Evolutionary conservation across 37 sponge, comb jelly and placozoan species (phyloP).

Genomic region (Cliona cf. orientalis): DNA sequence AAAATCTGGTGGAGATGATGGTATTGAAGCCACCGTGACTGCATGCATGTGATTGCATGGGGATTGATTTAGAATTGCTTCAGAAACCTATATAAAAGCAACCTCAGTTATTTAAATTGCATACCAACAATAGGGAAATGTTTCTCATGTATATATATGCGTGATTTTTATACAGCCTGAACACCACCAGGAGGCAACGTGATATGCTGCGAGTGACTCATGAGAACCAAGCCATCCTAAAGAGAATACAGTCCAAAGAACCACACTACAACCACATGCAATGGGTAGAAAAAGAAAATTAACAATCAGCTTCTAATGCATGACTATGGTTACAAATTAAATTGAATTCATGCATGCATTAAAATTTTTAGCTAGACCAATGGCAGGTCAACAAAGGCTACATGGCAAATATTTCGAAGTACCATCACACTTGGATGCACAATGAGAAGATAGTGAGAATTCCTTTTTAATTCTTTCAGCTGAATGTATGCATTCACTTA

Average conservation of each 20-base stretch:
- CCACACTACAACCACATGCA: conserved; percentile 80
- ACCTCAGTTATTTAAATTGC: no score
- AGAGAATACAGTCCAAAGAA: conserved; percentile 83
- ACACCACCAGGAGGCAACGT: conserved; percentile 75
- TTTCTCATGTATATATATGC: no score
- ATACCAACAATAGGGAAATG: no score
- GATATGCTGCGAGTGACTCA: conserved; percentile 80
- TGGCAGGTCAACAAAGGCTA: conserved; percentile 86
- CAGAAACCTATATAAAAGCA: no score
- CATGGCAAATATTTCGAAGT: conserved; percentile 85
- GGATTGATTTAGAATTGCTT: no score
- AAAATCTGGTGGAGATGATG: no score
- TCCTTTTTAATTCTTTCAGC: no score
- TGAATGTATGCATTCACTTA: no score
- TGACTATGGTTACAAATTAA: neutral
- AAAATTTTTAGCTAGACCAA: conserved; percentile 62
- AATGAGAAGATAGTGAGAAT: no score
- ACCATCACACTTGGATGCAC: no score
- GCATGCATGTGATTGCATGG: no score
- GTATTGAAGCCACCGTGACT: no score
- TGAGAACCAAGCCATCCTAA: conserved; percentile 91
- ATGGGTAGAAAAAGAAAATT: conserved; percentile 38
- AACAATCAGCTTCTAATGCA: neutral
- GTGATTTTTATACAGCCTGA: conserved; percentile 69
- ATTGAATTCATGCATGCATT: neutral